phyloP scores from a whole-genome alignment of 1,140 invertebrate genomes.

The Asobara japonica region DNA sequence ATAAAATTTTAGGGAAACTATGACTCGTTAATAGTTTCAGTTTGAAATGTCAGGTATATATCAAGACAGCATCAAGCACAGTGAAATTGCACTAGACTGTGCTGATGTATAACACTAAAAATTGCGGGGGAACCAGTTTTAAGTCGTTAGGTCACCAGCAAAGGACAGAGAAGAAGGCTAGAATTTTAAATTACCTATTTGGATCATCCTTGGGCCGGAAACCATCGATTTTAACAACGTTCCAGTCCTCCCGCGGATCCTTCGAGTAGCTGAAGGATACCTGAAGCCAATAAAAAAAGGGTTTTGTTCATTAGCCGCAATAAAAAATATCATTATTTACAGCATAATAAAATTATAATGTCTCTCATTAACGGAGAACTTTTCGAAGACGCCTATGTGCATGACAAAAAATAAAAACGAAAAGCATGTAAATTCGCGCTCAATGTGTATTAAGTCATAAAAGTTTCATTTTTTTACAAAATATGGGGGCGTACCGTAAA shows the following conservation, averaged over 20 bases:
- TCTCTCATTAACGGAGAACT: not conserved
- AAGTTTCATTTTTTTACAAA: too few species aligned
- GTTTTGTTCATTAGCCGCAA: not conserved
- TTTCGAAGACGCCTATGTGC: too few species aligned
- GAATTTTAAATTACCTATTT: constrained; percentile 76
- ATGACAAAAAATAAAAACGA: too few species aligned
- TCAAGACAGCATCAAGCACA: too few species aligned
- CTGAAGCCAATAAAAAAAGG: constrained; percentile 67
- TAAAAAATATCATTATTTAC: not conserved
- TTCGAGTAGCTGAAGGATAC: constrained; percentile 93
- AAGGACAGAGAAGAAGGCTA: not conserved
- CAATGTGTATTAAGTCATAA: too few species aligned
- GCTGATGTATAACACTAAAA: too few species aligned
- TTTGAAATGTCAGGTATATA: too few species aligned
- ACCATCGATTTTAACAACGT: constrained; percentile 88
- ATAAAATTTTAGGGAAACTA: too few species aligned
- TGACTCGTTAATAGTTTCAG: too few species aligned
- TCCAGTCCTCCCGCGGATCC: constrained; percentile 83
- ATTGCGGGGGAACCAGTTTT: not conserved
- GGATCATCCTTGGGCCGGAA: constrained; percentile 87
- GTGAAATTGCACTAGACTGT: too few species aligned
- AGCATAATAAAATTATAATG: not conserved
- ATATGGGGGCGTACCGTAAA: not conserved
- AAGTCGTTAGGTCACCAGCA: not conserved
- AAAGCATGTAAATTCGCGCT: too few species aligned